A percentile compares a stretch with the other conserved stretches of the same genome.
Evolutionary conservation across 2,113 vertebrate genomes (phyloP).

Genomic region (Ancistrus triradiatus): DNA sequence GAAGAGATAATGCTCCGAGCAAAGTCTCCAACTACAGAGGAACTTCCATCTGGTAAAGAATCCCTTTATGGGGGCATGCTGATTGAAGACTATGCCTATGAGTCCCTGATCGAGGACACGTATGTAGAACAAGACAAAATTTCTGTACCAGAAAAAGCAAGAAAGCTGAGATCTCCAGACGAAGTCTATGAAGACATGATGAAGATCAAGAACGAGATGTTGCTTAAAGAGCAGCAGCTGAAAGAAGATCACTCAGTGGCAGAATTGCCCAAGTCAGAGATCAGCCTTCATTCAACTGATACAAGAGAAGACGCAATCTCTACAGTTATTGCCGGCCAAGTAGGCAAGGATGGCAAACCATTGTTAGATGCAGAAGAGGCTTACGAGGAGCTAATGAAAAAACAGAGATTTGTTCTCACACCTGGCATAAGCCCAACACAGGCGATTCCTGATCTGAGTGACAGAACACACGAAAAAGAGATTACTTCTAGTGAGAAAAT

Average conservation of each 20-base stretch:
- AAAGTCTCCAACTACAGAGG: slow-evolving; percentile 74
- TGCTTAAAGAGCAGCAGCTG: slow-evolving; percentile 78
- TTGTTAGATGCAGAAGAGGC: slow-evolving; percentile 87
- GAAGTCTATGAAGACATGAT: slow-evolving; percentile 85
- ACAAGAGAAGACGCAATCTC: slow-evolving; percentile 72
- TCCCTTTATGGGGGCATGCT: slow-evolving; percentile 91
- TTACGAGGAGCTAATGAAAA: slow-evolving; percentile 91
- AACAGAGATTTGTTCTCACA: slow-evolving; percentile 72
- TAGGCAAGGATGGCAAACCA: slow-evolving; percentile 77
- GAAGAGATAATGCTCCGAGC: slow-evolving; percentile 87
- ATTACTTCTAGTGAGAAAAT: slow-evolving; percentile 14
- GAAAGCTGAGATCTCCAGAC: slow-evolving; percentile 76
- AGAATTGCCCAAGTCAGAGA: slow-evolving; percentile 74
- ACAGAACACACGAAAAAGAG: slow-evolving; percentile 54
- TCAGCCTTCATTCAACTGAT: slow-evolving; percentile 78
- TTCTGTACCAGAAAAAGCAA: slow-evolving; percentile 69
- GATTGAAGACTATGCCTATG: slow-evolving; percentile 95
- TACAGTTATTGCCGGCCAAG: slow-evolving; percentile 64
- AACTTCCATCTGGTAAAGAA: slow-evolving; percentile 81
- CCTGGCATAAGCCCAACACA: slow-evolving; percentile 84
- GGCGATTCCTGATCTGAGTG: slow-evolving; percentile 51
- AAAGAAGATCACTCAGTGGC: slow-evolving; percentile 71
- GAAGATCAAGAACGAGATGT: slow-evolving; percentile 75
- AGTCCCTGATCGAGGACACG: slow-evolving; percentile 83
- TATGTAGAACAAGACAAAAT: slow-evolving; percentile 71